Percentiles rank a stretch among this genome's conserved stretches.
phyloP scores from a whole-genome alignment of 2,113 vertebrate genomes.

The Phoxinus phoxinus region DNA sequence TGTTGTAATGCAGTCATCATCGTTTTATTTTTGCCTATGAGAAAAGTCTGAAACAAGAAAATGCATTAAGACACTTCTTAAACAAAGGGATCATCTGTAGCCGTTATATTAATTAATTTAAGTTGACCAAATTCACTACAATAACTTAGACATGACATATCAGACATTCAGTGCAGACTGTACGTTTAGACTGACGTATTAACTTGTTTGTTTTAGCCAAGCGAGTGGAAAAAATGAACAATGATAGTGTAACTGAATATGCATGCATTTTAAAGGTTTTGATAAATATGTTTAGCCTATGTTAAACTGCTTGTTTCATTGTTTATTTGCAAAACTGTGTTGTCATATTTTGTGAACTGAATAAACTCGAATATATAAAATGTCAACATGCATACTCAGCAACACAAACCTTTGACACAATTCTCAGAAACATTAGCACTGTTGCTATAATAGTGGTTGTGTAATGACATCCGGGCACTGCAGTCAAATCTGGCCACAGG shows the following conservation, averaged over 20 bases:
- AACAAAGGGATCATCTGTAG: not conserved
- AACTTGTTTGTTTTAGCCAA: not conserved
- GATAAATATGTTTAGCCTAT: not conserved
- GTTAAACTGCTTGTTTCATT: not conserved
- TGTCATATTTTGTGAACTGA: not conserved
- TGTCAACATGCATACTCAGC: not conserved
- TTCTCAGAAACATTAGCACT: constrained; percentile 21
- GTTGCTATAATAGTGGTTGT: constrained; percentile 9
- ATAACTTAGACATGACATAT: not conserved
- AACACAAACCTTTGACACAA: not conserved
- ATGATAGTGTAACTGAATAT: not conserved
- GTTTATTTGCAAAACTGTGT: not conserved
- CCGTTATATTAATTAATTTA: not conserved
- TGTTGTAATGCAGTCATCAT: not conserved
- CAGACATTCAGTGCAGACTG: not conserved
- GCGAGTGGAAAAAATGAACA: not conserved
- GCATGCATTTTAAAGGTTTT: not conserved
- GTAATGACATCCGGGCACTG: not conserved
- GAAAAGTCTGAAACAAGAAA: not conserved
- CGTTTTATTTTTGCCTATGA: constrained; percentile 1
- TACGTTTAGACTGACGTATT: not conserved
- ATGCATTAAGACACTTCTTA: not conserved
- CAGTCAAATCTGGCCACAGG: not conserved
- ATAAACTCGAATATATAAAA: not conserved
- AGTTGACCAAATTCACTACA: not conserved